Conservation (phyloP, 1,140 invertebrate species). For the Melitaea cinxia region DNA sequence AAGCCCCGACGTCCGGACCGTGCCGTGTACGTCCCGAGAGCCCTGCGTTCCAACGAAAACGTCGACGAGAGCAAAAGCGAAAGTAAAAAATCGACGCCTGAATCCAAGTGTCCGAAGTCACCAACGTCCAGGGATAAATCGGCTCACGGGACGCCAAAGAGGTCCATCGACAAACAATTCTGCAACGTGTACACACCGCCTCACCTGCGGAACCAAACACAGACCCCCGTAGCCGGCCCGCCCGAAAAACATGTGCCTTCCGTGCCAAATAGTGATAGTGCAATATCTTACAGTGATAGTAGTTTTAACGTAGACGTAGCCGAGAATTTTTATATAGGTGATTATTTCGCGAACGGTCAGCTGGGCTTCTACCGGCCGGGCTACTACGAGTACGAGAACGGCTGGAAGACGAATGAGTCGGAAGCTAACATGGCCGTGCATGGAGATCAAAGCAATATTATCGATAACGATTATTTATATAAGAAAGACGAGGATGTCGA, state of each 20-base stretch:
- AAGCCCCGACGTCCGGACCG: slow-evolving; percentile 87
- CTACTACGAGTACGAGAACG: slow-evolving; percentile 64
- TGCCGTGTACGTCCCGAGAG: slow-evolving; percentile 89
- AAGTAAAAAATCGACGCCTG: slow-evolving; percentile 46
- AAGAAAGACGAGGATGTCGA: slow-evolving; percentile 82
- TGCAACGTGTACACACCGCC: slow-evolving; percentile 80
- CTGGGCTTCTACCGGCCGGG: slow-evolving; percentile 67
- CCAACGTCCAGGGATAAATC: slow-evolving; percentile 62
- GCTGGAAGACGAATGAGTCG: slow-evolving; percentile 62
- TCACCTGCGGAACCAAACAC: slow-evolving; percentile 63
- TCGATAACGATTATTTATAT: slow-evolving; percentile 69
- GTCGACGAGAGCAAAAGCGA: slow-evolving; percentile 57
- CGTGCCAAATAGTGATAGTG: slow-evolving; percentile 78
- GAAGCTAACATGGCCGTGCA: slow-evolving; percentile 62
- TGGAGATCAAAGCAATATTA: slow-evolving; percentile 64
- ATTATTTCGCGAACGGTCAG: slow-evolving; percentile 76
- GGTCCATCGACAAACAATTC: slow-evolving; percentile 69
- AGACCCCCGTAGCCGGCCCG: slow-evolving; percentile 21
- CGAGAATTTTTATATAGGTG: slow-evolving; percentile 76
- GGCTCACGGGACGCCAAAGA: slow-evolving; percentile 60
- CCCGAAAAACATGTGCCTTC: slow-evolving; percentile 64
- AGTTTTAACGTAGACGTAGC: slow-evolving; percentile 68
- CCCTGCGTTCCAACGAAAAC: slow-evolving; percentile 82
- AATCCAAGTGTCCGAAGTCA: slow-evolving; percentile 64
- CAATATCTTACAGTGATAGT: slow-evolving; percentile 65